Evolutionary conservation across 1,140 invertebrate species (phyloP), one percentile per base, ranked within the genome.

Genomic region (Camponotus floridanus): DNA sequence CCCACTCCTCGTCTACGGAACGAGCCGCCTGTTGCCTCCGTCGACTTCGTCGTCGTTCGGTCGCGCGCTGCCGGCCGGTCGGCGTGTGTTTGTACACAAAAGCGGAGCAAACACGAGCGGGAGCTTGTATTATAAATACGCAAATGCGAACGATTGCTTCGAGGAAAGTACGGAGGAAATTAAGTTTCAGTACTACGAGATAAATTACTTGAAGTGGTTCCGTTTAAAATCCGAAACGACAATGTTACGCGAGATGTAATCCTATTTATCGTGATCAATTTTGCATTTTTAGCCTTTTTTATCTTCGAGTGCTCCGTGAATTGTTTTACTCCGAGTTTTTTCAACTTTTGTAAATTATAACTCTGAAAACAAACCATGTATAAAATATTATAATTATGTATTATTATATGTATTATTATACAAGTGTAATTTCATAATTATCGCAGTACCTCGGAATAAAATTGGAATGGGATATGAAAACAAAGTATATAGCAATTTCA

Each of bases 21-120:
- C 88, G 90, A 90, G 91, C 92, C 91, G 92, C 93, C 92, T 94
- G 92, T 94, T 94, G 93, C 93, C 92, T 93, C 91, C 92, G 92
- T 2, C n/a, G 1, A 1, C 0, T 4, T 87, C 92, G 92, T 36
- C 51, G 0, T 0, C 11, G 15, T 31, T 92, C 92, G 92, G 71
- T 11, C 13, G 5, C 48, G 33, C 70, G 15, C 74, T 11, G 59
- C 65, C 68, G 48, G 26, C 78, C 21, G 55, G 59, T 21, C 74
- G 59, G 26, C 39, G 31, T 8, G 36, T 51, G 45, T 39, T 39
- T 64, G 57, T 51, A 76, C 33, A 39, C 48, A 33, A 62, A 6
- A 55, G 45, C 3, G 36, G 62, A 51, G 59, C 83, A 33, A 64
- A 18, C 78, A 33, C 64, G 39, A 80, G 74, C 13, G 39, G 33